Evolutionary conservation across 2,797 vertebrate genomes (phyloP).

Genomic region (Acrossocheilus fasciatus): DNA sequence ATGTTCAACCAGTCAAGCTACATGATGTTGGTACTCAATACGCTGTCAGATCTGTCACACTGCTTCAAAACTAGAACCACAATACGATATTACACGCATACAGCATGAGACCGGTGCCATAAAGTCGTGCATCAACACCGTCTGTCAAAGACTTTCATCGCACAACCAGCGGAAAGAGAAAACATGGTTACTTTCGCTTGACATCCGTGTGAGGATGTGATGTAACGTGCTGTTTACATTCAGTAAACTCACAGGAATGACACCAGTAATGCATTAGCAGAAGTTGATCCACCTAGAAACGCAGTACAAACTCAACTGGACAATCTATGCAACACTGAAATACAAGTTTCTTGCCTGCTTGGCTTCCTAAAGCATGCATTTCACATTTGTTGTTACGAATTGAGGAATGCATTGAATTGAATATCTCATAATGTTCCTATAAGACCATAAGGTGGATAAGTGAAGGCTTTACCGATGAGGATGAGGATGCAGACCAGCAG

Average conservation of each 20-base stretch:
- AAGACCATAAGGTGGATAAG: background rate
- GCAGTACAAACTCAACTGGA: background rate
- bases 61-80: background rate
- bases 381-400: background rate
- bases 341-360: background rate
- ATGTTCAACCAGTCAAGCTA: background rate
- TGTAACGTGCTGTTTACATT: background rate
- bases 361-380: background rate
- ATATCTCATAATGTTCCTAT: no score
- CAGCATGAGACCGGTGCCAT: background rate
- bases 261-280: background rate
- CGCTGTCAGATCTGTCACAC: background rate
- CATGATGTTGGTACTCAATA: background rate
- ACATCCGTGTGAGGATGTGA: background rate
- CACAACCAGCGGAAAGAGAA: background rate
- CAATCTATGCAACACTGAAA: background rate
- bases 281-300: background rate
- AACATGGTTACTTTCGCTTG: background rate
- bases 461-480: constrained; percentile 88
- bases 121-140: background rate
- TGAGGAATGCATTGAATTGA: background rate
- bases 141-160: background rate
- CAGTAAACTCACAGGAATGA: background rate
- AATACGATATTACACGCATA: background rate
- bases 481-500: constrained; percentile 96